Conservation (phyloP, 1,140 invertebrate genomes). For the Myzus persicae region DNA sequence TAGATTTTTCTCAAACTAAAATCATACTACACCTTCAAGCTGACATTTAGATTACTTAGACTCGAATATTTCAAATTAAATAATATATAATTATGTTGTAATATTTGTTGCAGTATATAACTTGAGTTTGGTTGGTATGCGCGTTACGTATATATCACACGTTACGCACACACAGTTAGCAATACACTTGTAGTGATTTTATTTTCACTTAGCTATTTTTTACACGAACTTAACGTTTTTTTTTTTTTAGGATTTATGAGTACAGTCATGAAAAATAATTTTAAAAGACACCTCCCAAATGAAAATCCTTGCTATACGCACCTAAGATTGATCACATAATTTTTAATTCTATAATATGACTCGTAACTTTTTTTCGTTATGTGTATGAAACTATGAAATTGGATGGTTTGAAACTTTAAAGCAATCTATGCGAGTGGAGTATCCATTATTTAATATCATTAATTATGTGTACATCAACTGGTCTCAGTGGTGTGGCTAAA, state of each 20-base stretch:
- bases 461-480: background rate
- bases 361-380: background rate
- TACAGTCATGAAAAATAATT: background rate
- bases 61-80: background rate
- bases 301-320: background rate
- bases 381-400: background rate
- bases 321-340: background rate
- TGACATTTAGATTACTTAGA: background rate
- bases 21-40: background rate
- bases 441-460: background rate
- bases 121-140: background rate
- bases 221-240: background rate
- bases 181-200: background rate
- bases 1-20: background rate
- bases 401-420: background rate
- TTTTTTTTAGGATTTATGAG: background rate
- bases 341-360: background rate
- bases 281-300: background rate
- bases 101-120: background rate
- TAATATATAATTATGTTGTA: background rate
- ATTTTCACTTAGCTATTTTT: background rate
- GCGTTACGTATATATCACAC: too few species aligned
- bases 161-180: background rate
- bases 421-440: background rate
- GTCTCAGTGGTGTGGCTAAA: background rate